Evolutionary conservation across 2,797 vertebrate species (phyloP).

Genomic region (Menidia menidia): DNA sequence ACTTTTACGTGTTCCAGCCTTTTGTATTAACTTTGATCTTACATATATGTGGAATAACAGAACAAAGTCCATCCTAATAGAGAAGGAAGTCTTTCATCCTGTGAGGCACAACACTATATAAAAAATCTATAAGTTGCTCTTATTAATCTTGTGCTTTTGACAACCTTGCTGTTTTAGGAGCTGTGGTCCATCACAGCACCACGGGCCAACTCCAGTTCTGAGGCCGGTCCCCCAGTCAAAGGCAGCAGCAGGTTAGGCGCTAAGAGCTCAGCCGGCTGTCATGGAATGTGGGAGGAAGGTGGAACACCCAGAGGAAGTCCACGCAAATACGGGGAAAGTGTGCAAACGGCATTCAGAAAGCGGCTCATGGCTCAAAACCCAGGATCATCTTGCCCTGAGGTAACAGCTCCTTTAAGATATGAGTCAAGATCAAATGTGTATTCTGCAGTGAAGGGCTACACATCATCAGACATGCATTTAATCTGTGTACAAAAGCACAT

Average conservation of each 20-base stretch:
- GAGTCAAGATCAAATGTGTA: conserved; percentile 6
- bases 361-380: conserved; percentile 60
- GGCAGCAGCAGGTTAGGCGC: conserved; percentile 58
- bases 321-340: conserved; percentile 73
- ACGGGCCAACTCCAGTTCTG: conserved; percentile 68
- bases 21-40: not conserved
- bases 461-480: conserved; percentile 20
- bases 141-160: conserved; percentile 28
- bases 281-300: conserved; percentile 65
- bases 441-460: conserved; percentile 6
- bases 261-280: conserved; percentile 61
- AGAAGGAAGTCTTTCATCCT: not conserved
- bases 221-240: conserved; percentile 49
- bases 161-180: conserved; percentile 60
- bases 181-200: conserved; percentile 71
- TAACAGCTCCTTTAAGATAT: conserved; percentile 39
- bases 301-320: conserved; percentile 54
- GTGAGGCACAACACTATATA: not conserved
- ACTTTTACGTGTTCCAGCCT: not conserved
- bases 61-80: not conserved
- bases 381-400: conserved; percentile 65
- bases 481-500: conserved; percentile 26
- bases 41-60: not conserved
- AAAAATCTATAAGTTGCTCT: not conserved
- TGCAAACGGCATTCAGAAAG: conserved; percentile 68